Evolutionary conservation across 2,797 vertebrate species (phyloP).

Genomic region (Telmatherina bonti): DNA sequence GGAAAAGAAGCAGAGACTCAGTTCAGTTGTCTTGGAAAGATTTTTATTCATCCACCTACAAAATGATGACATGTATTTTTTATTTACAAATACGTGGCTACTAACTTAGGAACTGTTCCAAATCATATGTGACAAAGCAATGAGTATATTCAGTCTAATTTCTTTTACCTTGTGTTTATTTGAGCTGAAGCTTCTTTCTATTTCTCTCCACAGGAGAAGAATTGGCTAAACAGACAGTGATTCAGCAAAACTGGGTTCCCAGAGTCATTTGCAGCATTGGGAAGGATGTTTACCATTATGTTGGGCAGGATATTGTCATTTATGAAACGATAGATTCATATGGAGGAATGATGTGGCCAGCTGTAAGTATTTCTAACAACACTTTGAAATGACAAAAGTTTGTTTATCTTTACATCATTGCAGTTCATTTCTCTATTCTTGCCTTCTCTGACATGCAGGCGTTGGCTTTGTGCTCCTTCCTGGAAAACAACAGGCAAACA

Average conservation of each 20-base stretch:
- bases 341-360: constrained; percentile 69
- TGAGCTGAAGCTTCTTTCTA: neutral
- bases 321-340: constrained; percentile 87
- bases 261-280: constrained; percentile 62
- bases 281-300: constrained; percentile 87
- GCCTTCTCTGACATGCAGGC: constrained; percentile 75
- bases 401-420: neutral
- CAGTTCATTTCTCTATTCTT: neutral
- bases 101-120: neutral
- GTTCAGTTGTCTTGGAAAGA: neutral
- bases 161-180: neutral
- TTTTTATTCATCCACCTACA: neutral
- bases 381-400: neutral
- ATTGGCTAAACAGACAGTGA: constrained; percentile 40
- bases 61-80: neutral
- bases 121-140: neutral
- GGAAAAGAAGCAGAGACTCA: neutral
- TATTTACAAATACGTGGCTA: neutral
- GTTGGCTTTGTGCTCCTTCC: constrained; percentile 88
- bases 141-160: neutral
- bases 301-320: constrained; percentile 87
- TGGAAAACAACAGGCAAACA: constrained; percentile 86
- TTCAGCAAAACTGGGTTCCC: constrained; percentile 79
- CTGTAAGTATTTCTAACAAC: constrained; percentile 46
- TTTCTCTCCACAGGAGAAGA: constrained; percentile 31